These are phyloP conservation scores for Agriopis marginaria DNA, from an alignment of 2,888 invertebrate species.

Conservation along the genomic window DNA sequence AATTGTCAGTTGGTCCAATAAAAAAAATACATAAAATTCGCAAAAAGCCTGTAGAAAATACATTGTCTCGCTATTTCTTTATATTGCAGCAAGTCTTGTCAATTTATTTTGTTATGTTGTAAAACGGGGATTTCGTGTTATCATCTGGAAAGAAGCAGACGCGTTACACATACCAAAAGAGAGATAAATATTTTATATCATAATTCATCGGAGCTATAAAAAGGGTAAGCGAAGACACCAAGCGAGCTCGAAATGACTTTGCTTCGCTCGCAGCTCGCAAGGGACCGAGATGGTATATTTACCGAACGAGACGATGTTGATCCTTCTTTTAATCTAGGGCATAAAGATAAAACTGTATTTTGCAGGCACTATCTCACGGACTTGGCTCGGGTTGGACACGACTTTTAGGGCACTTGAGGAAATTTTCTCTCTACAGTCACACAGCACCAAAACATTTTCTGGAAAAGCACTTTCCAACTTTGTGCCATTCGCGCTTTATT, in stretches of 20 bases:
- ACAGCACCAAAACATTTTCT: slow-evolving; percentile 25
- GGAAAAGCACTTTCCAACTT: slow-evolving; percentile 14
- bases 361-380: slow-evolving; percentile 45
- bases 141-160: slow-evolving; percentile 74
- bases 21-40: slow-evolving; percentile 18
- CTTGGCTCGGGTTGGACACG: slow-evolving; percentile 30
- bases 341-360: slow-evolving; percentile 57
- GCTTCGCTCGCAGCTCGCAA: slow-evolving; percentile 59
- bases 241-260: slow-evolving; percentile 66
- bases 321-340: slow-evolving; percentile 63
- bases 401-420: slow-evolving; percentile 31
- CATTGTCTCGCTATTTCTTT: slow-evolving; percentile 49
- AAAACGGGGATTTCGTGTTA: slow-evolving; percentile 74
- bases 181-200: slow-evolving; percentile 82
- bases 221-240: slow-evolving; percentile 72
- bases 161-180: slow-evolving; percentile 75
- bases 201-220: slow-evolving; percentile 79
- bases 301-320: slow-evolving; percentile 57
- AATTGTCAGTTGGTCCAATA: not conserved
- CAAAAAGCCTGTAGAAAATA: slow-evolving; percentile 29
- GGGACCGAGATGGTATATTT: slow-evolving; percentile 59
- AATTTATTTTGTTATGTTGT: slow-evolving; percentile 67
- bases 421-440: slow-evolving; percentile 16
- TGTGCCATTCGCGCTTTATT: slow-evolving; percentile 17
- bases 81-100: slow-evolving; percentile 57